These are phyloP conservation scores for Cerastis rubricosa DNA, from an alignment of 2,888 invertebrate species.

Conservation along the genomic window DNA sequence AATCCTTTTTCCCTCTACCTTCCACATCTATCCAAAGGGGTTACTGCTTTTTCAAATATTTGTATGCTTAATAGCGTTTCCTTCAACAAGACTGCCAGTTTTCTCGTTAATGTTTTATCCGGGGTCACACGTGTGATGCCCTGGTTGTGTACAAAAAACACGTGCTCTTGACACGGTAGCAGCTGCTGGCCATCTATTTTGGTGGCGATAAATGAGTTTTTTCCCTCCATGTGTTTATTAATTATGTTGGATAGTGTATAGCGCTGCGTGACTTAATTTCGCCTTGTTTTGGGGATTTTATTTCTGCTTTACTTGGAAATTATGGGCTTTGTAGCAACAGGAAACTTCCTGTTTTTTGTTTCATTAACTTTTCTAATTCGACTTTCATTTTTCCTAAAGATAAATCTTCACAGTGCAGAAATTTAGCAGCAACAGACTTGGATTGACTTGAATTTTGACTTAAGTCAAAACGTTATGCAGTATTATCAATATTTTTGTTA, in stretches of 20 bases:
- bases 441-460: background rate
- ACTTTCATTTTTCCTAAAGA: background rate
- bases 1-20: background rate
- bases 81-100: slow-evolving; percentile 40
- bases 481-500: slow-evolving; percentile 13
- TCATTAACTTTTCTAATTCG: slow-evolving; percentile 1
- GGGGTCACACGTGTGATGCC: slow-evolving; percentile 73
- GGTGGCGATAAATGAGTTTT: slow-evolving; percentile 57
- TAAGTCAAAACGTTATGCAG: background rate
- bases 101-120: slow-evolving; percentile 57
- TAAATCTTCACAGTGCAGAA: background rate
- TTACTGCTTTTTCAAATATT: slow-evolving; percentile 42
- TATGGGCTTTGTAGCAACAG: background rate
- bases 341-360: background rate
- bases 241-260: slow-evolving; percentile 37
- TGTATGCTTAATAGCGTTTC: slow-evolving; percentile 26
- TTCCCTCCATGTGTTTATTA: slow-evolving; percentile 54
- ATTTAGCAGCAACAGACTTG: background rate
- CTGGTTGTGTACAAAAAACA: slow-evolving; percentile 74
- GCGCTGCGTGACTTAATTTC: slow-evolving; percentile 38
- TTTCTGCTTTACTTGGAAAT: background rate
- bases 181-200: slow-evolving; percentile 72
- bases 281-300: slow-evolving; percentile 1
- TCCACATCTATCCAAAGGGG: slow-evolving; percentile 11
- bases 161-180: slow-evolving; percentile 77